Percentiles rank a stretch among this genome's conserved stretches.
phyloP scores from a whole-genome alignment of 2,113 vertebrate genomes.

The Limanda limanda region DNA sequence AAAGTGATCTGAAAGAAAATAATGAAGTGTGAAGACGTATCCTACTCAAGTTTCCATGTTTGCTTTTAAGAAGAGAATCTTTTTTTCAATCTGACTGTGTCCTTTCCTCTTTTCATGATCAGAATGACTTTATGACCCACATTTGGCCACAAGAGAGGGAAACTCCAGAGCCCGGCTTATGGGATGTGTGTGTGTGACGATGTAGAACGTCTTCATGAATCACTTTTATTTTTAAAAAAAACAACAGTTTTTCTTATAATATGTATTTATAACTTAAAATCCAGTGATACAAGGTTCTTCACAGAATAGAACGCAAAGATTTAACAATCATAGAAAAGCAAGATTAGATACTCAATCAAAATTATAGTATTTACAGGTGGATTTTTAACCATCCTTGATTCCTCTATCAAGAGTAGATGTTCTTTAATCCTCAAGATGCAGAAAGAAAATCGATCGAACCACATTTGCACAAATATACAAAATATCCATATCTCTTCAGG shows the following conservation, averaged over 20 bases:
- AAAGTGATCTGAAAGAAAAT: background rate
- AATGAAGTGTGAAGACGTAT: background rate
- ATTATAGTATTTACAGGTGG: no score
- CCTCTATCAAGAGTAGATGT: background rate
- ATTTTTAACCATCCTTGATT: no score
- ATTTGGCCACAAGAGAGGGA: slow-evolving; percentile 2
- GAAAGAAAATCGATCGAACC: background rate
- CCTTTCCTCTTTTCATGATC: background rate
- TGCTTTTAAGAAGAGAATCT: background rate
- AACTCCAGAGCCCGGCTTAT: slow-evolving; percentile 9
- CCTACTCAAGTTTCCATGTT: slow-evolving; percentile 30
- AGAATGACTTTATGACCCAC: background rate
- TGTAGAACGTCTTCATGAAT: no score
- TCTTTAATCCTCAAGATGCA: background rate
- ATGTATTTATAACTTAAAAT: no score
- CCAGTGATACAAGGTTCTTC: no score
- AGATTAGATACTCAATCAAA: no score
- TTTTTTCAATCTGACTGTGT: slow-evolving; percentile 4
- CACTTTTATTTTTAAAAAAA: no score
- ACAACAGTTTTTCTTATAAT: no score
- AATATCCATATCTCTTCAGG: slow-evolving; percentile 74
- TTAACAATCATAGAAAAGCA: no score
- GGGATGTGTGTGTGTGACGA: background rate
- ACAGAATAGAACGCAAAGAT: no score
- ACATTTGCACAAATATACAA: background rate